Base-by-base conservation (phyloP, 1,140 invertebrate genomes). In the Aphaenogaster rudis region DNA sequence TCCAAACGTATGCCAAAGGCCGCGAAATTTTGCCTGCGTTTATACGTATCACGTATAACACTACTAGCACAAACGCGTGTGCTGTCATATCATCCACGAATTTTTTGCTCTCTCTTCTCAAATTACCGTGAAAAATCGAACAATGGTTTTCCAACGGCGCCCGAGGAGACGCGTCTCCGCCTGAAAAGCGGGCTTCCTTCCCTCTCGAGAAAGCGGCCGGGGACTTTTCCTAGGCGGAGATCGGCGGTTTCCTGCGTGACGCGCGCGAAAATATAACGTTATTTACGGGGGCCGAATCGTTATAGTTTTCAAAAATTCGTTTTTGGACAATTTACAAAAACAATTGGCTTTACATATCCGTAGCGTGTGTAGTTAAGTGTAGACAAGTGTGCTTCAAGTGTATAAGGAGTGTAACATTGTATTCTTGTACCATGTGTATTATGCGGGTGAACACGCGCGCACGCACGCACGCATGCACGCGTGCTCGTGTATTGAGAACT, bases 291-390 rank as follows among this genome's bases (percentile, higher is more conserved):
- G 90, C 90, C 90, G 79, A 90, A 90, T 91, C 57, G 71, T 7
- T 88, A 52, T 67, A 28, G 61, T 78, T 84, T 86, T 84, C 59
- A 80, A 87, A 87, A 87, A 82, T 84, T 80, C 59, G 36, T 61
- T 86, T 88, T 82, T 77, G 42, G 79, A 52, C 80, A 91, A 95
- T 95, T 95, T 95, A 95, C 95, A 95, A 95, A 95, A 95, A 93
- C 91, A 95, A 95, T 95, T 95, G 95, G 94, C 95, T 95, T 95
- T 95, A 95, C 95, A 95, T 95, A 95, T 95, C 95, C 95, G 95
- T 95, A 95, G 94, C 91, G 88, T 95, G 94, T 95, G 93, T 95
- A 91, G 66, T 84, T 76, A 82, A 93, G 92, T 94, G 91, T 92
- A 77, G 59, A 69, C 9, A 67, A 90, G 88, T 91, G 89, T 82